phyloP scores from a whole-genome alignment of 92 coral and sea anemone species.

The Phenganax subtilis region DNA sequence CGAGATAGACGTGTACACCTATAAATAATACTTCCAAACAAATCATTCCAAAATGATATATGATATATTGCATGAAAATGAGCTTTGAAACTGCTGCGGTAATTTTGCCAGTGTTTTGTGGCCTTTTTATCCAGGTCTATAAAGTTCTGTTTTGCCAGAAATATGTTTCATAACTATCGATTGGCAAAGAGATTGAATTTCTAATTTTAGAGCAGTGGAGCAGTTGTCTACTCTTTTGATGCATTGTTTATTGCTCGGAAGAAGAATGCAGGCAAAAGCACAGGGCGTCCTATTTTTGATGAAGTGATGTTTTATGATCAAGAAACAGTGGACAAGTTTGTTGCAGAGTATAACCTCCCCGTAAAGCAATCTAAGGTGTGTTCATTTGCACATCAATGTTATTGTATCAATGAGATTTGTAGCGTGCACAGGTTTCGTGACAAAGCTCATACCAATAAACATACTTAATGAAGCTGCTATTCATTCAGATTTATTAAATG shows the following conservation, averaged over 20 bases:
- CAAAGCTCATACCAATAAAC: no score
- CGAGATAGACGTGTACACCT: neutral
- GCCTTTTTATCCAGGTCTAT: no score
- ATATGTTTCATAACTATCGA: neutral
- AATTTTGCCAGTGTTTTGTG: no score
- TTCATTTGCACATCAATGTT: neutral
- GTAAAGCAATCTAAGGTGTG: neutral
- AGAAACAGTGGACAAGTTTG: constrained; percentile 37
- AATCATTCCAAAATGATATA: no score
- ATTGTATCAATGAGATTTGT: neutral
- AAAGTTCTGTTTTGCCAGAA: neutral
- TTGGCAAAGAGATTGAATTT: neutral
- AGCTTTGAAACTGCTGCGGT: no score
- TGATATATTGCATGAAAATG: no score
- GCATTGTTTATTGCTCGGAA: constrained; percentile 48
- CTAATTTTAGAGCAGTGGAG: constrained; percentile 34
- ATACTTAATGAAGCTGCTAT: no score
- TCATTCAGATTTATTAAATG: no score
- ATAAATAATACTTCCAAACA: no score
- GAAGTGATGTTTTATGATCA: constrained; percentile 23
- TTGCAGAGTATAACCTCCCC: constrained; percentile 17
- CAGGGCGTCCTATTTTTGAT: constrained; percentile 29
- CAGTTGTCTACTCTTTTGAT: constrained; percentile 45
- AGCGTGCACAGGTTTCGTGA: neutral
- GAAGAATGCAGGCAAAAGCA: constrained; percentile 40